Percentiles rank a stretch among this genome's conserved stretches.
Conservation (phyloP, 2,113 vertebrate species). For the Desmodus rotundus region DNA sequence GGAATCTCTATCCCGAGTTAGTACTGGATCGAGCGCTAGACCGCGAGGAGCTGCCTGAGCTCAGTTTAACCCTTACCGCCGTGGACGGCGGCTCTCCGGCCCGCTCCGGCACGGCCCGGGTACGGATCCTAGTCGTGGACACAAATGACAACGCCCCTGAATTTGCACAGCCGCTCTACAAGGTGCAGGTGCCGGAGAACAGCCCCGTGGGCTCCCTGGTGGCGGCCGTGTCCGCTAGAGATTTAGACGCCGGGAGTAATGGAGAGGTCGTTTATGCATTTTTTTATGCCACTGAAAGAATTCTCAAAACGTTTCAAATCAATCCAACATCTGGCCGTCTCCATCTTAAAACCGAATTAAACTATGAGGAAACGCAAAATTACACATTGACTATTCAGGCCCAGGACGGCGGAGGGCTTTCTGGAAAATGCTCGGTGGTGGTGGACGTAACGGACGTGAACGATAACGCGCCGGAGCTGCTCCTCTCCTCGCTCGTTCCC, state of each 20-base stretch:
- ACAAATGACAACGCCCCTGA: conserved; percentile 69
- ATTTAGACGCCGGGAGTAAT: conserved; percentile 52
- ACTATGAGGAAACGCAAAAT: conserved; percentile 73
- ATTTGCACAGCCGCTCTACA: conserved; percentile 56
- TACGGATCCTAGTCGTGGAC: conserved; percentile 69
- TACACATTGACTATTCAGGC: conserved; percentile 77
- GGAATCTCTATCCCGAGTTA: background rate
- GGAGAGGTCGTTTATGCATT: conserved; percentile 58
- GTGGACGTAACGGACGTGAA: conserved; percentile 79
- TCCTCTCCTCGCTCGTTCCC: conserved; percentile 73
- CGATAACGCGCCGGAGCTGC: conserved; percentile 81
- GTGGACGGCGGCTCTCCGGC: conserved; percentile 59
- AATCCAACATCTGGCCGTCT: conserved; percentile 48
- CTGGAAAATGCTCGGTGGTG: conserved; percentile 76
- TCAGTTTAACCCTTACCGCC: conserved; percentile 64
- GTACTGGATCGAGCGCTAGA: conserved; percentile 68
- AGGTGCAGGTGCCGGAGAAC: conserved; percentile 51
- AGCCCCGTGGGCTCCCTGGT: conserved; percentile 36
- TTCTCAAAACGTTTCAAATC: conserved; percentile 60
- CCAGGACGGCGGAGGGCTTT: conserved; percentile 75
- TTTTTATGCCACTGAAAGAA: conserved; percentile 56
- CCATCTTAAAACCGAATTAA: conserved; percentile 41
- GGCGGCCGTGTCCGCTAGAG: conserved; percentile 30
- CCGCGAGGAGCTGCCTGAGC: conserved; percentile 32
- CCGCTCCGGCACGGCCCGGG: background rate